These are phyloP conservation scores for Gonocerus acuteangulatus DNA, from an alignment of 2,888 invertebrate genomes.

Conservation along the genomic window DNA sequence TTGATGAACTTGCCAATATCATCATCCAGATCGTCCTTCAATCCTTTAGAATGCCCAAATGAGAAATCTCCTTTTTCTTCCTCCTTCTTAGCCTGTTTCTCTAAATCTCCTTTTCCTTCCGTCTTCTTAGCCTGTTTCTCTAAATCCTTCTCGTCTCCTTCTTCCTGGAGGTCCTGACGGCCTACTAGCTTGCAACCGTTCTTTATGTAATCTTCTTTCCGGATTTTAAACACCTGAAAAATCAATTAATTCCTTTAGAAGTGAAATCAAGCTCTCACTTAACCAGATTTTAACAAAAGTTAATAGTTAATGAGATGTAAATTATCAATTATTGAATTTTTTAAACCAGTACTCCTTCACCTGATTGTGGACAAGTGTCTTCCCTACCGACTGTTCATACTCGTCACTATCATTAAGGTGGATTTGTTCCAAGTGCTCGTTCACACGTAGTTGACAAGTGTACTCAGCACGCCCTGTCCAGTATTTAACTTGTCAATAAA, in stretches of 20 bases:
- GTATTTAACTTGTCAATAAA: no score
- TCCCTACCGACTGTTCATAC: no score
- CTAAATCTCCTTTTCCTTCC: background rate
- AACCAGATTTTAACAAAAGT: no score
- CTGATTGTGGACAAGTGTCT: no score
- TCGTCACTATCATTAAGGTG: no score
- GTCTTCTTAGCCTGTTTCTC: background rate
- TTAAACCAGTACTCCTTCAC: no score
- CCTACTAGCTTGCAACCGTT: background rate
- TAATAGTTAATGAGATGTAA: no score
- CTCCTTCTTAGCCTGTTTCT: background rate
- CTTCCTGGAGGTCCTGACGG: background rate
- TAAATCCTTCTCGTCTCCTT: background rate
- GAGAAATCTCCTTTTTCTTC: conserved; percentile 42
- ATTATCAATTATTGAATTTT: no score
- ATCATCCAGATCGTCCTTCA: conserved; percentile 74
- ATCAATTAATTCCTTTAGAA: background rate
- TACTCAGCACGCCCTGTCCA: no score
- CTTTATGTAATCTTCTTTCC: conserved; percentile 14
- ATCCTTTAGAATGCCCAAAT: conserved; percentile 61
- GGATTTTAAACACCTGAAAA: conserved; percentile 18
- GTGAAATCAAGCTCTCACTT: background rate
- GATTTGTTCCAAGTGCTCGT: no score
- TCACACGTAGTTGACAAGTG: no score
- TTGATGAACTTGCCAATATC: conserved; percentile 43